A percentile compares a stretch with the other conserved stretches of the same genome.
phyloP scores from a whole-genome alignment of 37 sponge, comb jelly and placozoan genomes.

The Spongilla lacustris region DNA sequence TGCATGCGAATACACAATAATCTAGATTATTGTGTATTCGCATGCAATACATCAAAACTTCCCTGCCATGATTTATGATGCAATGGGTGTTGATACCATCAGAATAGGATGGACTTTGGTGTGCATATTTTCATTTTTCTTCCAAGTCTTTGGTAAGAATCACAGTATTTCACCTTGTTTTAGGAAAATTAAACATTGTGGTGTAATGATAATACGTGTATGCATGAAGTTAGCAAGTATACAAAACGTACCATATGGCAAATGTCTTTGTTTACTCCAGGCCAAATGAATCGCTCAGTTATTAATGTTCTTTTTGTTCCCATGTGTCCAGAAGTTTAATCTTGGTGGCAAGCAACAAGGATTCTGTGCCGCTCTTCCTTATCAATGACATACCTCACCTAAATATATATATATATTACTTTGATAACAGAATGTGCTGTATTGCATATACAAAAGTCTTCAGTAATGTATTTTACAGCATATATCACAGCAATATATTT shows the following conservation, averaged over 20 bases:
- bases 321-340: constrained; percentile 29
- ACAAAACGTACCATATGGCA: constrained; percentile 3
- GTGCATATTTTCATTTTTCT: neutral
- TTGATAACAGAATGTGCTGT: neutral
- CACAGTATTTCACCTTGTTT: constrained; percentile 4
- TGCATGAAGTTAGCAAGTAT: constrained; percentile 9
- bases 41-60: neutral
- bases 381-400: neutral
- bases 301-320: constrained; percentile 26
- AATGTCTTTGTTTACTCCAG: constrained; percentile 26
- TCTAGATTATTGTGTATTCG: neutral
- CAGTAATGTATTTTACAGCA: neutral
- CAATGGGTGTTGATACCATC: neutral
- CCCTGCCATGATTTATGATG: neutral
- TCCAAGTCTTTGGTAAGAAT: neutral
- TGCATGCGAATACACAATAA: constrained; percentile 55
- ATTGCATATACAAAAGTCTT: neutral
- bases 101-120: neutral
- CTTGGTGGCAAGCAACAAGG: constrained; percentile 17
- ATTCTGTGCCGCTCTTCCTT: constrained; percentile 15
- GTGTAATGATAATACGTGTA: neutral
- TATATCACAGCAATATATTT: neutral
- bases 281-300: constrained; percentile 33
- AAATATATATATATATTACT: too few relatives aligned
- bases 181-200: neutral